Evolutionary conservation across 2,888 invertebrate genomes (phyloP).

Genomic region (Drosophila dives): DNA sequence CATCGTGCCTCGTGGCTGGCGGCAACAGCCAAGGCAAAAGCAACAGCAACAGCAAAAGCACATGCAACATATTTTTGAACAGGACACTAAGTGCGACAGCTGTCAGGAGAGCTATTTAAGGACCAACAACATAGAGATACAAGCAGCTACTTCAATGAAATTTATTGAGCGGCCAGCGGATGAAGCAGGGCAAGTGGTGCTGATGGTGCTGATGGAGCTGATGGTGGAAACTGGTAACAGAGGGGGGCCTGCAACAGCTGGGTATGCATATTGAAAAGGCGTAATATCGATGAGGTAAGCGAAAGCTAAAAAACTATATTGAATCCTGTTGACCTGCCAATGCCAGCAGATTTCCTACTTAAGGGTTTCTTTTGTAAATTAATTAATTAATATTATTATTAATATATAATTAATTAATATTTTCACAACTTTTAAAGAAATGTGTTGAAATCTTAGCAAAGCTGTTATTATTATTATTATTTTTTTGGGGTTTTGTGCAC

Average conservation of each 20-base stretch:
- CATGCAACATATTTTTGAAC: conserved; percentile 59
- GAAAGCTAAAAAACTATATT: background rate
- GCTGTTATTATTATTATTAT: too few relatives aligned
- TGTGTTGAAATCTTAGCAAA: background rate
- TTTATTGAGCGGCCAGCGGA: conserved; percentile 43
- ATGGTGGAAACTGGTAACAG: background rate
- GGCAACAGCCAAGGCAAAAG: conserved; percentile 20
- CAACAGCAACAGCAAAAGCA: conserved; percentile 32
- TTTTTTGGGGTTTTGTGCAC: too few relatives aligned
- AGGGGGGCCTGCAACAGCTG: background rate
- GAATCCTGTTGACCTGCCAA: background rate
- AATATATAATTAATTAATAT: background rate
- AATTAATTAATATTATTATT: background rate
- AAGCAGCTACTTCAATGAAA: conserved; percentile 42
- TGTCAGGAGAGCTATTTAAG: conserved; percentile 47
- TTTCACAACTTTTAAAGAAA: background rate
- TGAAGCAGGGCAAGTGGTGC: conserved; percentile 6
- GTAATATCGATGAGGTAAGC: background rate
- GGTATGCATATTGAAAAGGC: conserved; percentile 15
- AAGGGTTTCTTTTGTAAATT: background rate
- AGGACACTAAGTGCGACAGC: conserved; percentile 54
- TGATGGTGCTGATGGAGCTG: background rate
- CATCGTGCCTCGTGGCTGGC: conserved; percentile 49
- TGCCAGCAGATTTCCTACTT: background rate
- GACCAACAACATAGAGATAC: conserved; percentile 25